Evolutionary conservation across 2,888 invertebrate genomes (phyloP), one percentile per base, ranked within the genome.

Genomic region (Lypha dubia): DNA sequence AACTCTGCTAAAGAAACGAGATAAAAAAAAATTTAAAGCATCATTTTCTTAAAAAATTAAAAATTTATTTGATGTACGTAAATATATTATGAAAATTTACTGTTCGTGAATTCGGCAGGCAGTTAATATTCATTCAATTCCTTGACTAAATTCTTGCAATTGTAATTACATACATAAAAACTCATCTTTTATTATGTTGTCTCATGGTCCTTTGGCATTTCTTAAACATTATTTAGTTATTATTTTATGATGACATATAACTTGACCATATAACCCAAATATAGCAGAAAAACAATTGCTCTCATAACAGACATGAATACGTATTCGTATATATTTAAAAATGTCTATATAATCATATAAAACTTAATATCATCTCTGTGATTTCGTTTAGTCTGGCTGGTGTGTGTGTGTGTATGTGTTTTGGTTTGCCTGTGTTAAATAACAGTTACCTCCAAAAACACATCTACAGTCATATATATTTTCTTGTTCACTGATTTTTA

Each of bases 401-500:
- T 28, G 32, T 46, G 8, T 35, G 32, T 65, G 17, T 41, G 22
- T 22, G 32, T 63, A 24, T 22, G 8, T 63, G 2, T 62, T 15
- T n/a, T n/a, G n/a, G n/a, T n/a, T n/a, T n/a, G n/a, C n/a, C n/a
- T 56, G 9, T 76, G 46, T 62, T 17, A 68, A 20, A 35, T 35
- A 58, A 65, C 20, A 53, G 22, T 62, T 65, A 70, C 75, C 71
- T 62, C 65, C 41, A 83, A 41, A 24, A 8, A 15, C 35, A 60
- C 44, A 60, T n/a, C n/a, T 44, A 75, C 76, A 68, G 41, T 51
- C 65, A 74, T 74, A 81, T 51, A 79, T 81, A 84, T 81, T 86
- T 87, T 87, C 86, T 89, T 90, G 90, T 90, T 91, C 91, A 91
- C 90, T 92, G 91, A 91, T 91, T 91, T 91, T 91, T 91, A 91